phyloP scores from a whole-genome alignment of 2,888 invertebrate genomes.

The Hypena proboscidalis region DNA sequence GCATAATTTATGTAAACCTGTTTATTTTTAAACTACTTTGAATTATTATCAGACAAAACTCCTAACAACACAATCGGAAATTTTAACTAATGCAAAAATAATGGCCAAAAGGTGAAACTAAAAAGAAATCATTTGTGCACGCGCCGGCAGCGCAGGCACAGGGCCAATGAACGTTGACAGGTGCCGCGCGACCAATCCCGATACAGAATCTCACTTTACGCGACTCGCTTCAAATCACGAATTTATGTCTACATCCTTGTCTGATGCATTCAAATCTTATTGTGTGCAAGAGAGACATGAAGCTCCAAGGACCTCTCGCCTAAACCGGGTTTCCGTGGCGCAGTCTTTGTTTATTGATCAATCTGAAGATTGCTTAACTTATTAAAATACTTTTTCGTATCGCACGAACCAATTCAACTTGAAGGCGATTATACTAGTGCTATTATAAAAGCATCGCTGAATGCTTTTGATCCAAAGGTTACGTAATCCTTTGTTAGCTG shows the following conservation, averaged over 20 bases:
- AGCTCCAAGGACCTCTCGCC: constrained; percentile 38
- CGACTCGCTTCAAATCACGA: constrained; percentile 61
- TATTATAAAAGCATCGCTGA: constrained; percentile 21
- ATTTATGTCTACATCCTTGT: constrained; percentile 63
- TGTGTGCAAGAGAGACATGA: constrained; percentile 35
- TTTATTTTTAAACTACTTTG: too few species aligned
- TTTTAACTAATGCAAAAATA: constrained; percentile 40
- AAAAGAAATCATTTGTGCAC: constrained; percentile 65
- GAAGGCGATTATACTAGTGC: not conserved
- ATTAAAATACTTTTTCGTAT: constrained; percentile 1
- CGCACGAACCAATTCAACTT: constrained; percentile 1
- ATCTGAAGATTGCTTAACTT: constrained; percentile 39
- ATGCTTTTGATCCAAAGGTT: constrained; percentile 30
- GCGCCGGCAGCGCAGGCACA: constrained; percentile 59
- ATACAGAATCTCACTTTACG: constrained; percentile 58
- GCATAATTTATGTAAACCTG: constrained; percentile 4
- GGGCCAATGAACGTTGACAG: constrained; percentile 80
- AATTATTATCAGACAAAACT: too few species aligned
- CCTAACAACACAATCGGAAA: not conserved
- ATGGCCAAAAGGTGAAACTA: constrained; percentile 49
- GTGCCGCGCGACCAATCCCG: constrained; percentile 69
- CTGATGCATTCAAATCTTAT: constrained; percentile 37
- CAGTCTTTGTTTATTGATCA: constrained; percentile 59
- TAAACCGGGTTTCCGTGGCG: constrained; percentile 30
- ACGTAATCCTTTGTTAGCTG: constrained; percentile 40